Percentiles rank a stretch among this genome's conserved stretches.
Conservation (phyloP, 2,888 invertebrate genomes). For the Augochlorella aurata region DNA sequence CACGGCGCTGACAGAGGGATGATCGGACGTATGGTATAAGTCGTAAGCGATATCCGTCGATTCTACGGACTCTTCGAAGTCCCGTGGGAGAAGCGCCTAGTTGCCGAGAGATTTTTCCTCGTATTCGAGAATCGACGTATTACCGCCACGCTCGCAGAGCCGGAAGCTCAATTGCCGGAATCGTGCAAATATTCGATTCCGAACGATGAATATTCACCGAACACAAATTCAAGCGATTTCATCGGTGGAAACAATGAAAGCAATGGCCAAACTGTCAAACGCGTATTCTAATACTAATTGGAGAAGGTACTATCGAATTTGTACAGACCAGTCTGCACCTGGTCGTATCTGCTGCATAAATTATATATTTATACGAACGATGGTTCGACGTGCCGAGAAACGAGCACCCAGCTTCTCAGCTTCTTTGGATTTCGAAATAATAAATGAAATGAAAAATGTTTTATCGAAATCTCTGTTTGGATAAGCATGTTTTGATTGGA, state of each 20-base stretch:
- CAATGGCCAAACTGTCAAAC: not conserved
- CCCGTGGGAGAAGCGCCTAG: constrained; percentile 30
- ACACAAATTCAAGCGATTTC: not conserved
- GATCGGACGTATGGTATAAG: constrained; percentile 51
- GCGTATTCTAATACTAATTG: too few species aligned
- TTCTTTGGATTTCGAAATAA: too few species aligned
- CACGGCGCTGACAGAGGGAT: constrained; percentile 54
- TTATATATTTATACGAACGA: constrained; percentile 15
- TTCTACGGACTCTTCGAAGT: constrained; percentile 55
- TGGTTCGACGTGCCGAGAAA: not conserved
- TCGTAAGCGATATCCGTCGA: constrained; percentile 56
- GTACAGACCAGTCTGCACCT: too few species aligned
- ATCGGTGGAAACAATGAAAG: not conserved
- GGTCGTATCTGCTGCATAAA: too few species aligned
- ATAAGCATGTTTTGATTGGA: not conserved
- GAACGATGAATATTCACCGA: not conserved
- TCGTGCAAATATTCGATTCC: not conserved
- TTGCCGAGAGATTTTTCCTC: constrained; percentile 33
- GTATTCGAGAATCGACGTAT: not conserved
- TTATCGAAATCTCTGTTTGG: not conserved
- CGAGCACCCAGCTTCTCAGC: too few species aligned
- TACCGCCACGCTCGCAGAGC: not conserved
- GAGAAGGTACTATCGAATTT: too few species aligned
- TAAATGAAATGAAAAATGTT: not conserved
- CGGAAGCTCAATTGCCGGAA: not conserved